Evolutionary conservation across 2,888 invertebrate genomes (phyloP).

Genomic region (Scelioninae gen. 1): DNA sequence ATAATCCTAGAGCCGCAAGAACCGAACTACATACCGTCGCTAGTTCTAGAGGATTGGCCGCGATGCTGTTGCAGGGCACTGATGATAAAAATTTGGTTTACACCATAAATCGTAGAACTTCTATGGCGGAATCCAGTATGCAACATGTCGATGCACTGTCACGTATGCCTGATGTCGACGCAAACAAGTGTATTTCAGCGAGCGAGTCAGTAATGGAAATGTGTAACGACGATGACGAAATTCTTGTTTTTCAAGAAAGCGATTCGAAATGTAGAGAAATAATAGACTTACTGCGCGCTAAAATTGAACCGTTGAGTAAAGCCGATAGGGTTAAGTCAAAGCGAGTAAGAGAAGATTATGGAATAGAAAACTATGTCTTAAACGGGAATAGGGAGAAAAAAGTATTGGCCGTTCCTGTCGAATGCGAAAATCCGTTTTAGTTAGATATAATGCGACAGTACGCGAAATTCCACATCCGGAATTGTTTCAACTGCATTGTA

Average conservation of each 20-base stretch:
- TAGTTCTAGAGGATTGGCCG: slow-evolving; percentile 10
- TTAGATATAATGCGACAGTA: slow-evolving; percentile 34
- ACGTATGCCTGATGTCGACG: background rate
- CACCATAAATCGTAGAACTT: slow-evolving; percentile 59
- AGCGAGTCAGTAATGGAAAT: slow-evolving; percentile 7
- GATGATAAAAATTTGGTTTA: slow-evolving; percentile 67
- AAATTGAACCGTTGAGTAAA: background rate
- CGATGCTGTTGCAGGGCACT: slow-evolving; percentile 34
- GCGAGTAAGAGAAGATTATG: background rate
- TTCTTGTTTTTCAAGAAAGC: slow-evolving; percentile 8
- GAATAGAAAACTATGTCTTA: slow-evolving; percentile 8
- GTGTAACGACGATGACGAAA: slow-evolving; percentile 16
- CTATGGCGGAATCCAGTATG: slow-evolving; percentile 2
- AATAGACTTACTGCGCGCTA: background rate
- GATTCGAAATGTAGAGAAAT: slow-evolving; percentile 19
- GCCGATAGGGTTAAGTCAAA: slow-evolving; percentile 1
- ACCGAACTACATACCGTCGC: slow-evolving; percentile 35
- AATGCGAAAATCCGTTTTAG: slow-evolving; percentile 48
- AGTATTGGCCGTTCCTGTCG: background rate
- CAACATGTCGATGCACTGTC: slow-evolving; percentile 19
- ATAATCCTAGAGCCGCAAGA: slow-evolving; percentile 6
- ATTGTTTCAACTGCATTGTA: slow-evolving; percentile 30
- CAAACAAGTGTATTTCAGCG: background rate
- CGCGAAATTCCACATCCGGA: slow-evolving; percentile 32
- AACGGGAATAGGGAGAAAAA: slow-evolving; percentile 1